Evolutionary conservation across 2,797 vertebrate genomes (phyloP), one percentile per base, ranked within the genome.

Genomic region (Yasuhikotakia modesta): DNA sequence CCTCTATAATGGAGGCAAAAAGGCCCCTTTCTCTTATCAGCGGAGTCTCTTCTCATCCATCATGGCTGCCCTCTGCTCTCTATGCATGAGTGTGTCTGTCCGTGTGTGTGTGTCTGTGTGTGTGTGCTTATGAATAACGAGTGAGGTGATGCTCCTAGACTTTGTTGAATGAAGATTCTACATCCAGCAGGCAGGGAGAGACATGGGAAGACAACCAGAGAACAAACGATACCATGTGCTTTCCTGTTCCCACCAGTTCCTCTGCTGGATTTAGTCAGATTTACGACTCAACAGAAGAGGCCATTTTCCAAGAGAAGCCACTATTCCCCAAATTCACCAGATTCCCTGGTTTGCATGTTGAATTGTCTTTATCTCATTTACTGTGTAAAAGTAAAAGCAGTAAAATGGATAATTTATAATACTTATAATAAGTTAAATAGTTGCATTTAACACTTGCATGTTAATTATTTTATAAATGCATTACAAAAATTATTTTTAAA

Each of bases 11-110:
- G 75, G 74, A 76, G 79, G 58, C 68, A 58, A 60, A 60, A 2
- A 35, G 17, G 58, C 78, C 30, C 73, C 30, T 70, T 55, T 39
- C 70, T 78, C 76, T 83, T 79, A 72, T 78, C 76, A 78, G 48
- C 46, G 58, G 67, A 53, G 52, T 76, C 73, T 70, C 60, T 43
- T 67, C 68, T 84, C 83, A 76, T 84, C 60, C 81, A 79, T 86
- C 76, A 82, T 45, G 17, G 70, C 79, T 60, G 74, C 78, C 69
- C 30, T 60, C 74, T 69, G 58, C 35, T 57, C 76, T 57, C 79
- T 75, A 46, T 74, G 73, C 70, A 50, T 67, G 19, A 53, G 60
- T 65, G 61, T 65, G 35, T 55, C 22, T 50, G 71, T 73, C 43
- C 27, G 61, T 10, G 52, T 46, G 46, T 57, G 69, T 74, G 35